Evolutionary conservation across 2,797 vertebrate species (phyloP), one percentile per base, ranked within the genome.

Genomic region (Periophthalmus magnuspinnatus): DNA sequence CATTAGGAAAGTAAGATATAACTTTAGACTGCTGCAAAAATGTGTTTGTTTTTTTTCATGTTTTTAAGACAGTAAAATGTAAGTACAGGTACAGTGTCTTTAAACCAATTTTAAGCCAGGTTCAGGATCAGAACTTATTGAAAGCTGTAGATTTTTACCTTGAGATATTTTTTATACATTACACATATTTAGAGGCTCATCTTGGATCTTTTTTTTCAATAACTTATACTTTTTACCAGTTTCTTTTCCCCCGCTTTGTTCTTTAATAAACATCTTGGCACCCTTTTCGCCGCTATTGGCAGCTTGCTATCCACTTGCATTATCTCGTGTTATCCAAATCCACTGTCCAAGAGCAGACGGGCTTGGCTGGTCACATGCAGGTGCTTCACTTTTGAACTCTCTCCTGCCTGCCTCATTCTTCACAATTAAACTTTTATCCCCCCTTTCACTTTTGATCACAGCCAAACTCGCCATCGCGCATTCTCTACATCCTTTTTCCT

Each of bases 321-420:
- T 88, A 77, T 85, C 86, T 89, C 83, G 82, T n/a, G 8, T 78
- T 59, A 66, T 80, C 77, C 73, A 58, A 67, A 52, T 8, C 19
- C 34, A 65, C 72, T 57, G 50, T 47, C 52, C 57, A 21, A 60
- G 69, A 68, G 77, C 71, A 68, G 69, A 58, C 68, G 69, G 1
- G 72, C 73, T 32, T 2, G 19, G 56, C 54, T 36, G 59, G 33
- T 69, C 75, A 33, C 64, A 38, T 62, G 47, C 56, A 66, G 80
- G 65, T 57, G 62, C 64, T 64, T 78, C 69, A 52, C 69, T 68
- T 81, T 68, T 48, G 8, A 22, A 16, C 41, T 14, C 8, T 17
- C 41, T 75, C 69, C 76, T 17, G 17, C 56, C 67, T 5, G 2
- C 78, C 68, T 74, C 47, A 57, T 62, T n/a, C 68, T 55, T 58